These are phyloP conservation scores for Latrodectus hesperus DNA, from an alignment of 2,888 invertebrate species.

Conservation along the genomic window DNA sequence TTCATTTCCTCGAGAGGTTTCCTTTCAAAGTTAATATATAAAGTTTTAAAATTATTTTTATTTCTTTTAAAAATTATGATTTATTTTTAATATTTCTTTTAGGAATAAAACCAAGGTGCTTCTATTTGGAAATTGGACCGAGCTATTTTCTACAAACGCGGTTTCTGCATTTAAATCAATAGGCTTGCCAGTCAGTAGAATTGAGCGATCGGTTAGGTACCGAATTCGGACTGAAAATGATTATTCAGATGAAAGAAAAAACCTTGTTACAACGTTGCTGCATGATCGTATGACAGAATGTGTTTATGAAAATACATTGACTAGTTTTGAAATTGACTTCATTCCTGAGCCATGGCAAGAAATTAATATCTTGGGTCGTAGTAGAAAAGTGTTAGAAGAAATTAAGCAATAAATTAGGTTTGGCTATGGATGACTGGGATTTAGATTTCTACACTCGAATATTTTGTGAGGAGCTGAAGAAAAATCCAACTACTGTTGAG, in stretches of 20 bases:
- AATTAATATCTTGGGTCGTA: constrained; percentile 87
- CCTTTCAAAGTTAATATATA: too few relatives aligned
- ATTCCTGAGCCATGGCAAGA: constrained; percentile 84
- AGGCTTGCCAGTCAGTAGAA: too few relatives aligned
- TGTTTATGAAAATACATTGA: constrained; percentile 82
- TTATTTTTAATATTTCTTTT: too few relatives aligned
- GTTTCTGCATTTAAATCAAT: too few relatives aligned
- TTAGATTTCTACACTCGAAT: constrained; percentile 91
- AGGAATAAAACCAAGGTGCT: too few relatives aligned
- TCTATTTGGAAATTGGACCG: too few relatives aligned
- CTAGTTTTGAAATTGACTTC: constrained; percentile 78
- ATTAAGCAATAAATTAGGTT: constrained; percentile 85
- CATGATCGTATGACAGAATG: constrained; percentile 97
- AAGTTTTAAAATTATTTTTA: constrained; percentile 90
- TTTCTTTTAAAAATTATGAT: constrained; percentile 81
- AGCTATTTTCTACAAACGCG: too few relatives aligned
- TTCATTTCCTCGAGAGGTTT: too few relatives aligned
- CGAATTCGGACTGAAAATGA: constrained; percentile 74
- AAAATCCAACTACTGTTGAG: too few relatives aligned
- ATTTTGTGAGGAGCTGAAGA: too few relatives aligned
- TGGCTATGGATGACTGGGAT: constrained; percentile 95
- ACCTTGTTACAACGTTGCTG: constrained; percentile 75
- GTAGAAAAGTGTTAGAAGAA: constrained; percentile 86
- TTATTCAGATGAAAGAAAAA: constrained; percentile 22
- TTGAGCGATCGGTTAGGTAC: constrained; percentile 86